Base-by-base conservation (phyloP, 2,797 vertebrate species). In the Acanthiza pusilla region DNA sequence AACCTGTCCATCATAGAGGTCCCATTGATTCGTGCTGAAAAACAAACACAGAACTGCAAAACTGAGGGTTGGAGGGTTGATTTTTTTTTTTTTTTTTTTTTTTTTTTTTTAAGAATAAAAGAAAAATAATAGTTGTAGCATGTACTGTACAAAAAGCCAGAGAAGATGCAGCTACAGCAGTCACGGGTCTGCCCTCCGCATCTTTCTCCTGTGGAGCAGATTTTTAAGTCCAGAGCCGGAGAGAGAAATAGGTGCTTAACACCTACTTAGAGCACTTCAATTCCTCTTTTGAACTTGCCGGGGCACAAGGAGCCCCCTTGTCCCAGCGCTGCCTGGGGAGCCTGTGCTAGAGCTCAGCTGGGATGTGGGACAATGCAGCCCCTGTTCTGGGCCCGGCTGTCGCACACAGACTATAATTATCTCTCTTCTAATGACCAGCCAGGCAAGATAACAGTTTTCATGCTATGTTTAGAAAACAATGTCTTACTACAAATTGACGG, bases 381-480 rank as follows among this genome's bases (percentile, higher is more conserved):
- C 93, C 90, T 96, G 94, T 96, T 96, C 89, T 5, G 51, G 18
- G 48, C 74, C 85, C 15, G 22, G 55, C 94, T 68, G 77, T 94
- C 22, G 7, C 91, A 87, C 63, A 30, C 61, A 89, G 88, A 79
- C 88, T 96, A 89, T 94, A 96, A 97, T 95, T 96, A 96, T 96
- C 91, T 94, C 88, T 47, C 88, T 74, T 91, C 96, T 97, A 96
- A 96, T 96, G 95, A 96, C 85, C 93, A 97, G 82, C 95, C 91
- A 94, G 93, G 95, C 96, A 96, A 96, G 96, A 97, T 95, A 96
- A 95, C 93, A 96, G 90, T 94, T 96, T 95, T 96, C 77, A 94
- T 74, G 75, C 88, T 94, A 67, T 96, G 94, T 96, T 97, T 96
- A 94, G 91, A 97, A 96, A 95, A 96, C 93, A 96, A 94, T 96